Conservation (phyloP, 2,888 invertebrate species). For the Geophilus truncorum region DNA sequence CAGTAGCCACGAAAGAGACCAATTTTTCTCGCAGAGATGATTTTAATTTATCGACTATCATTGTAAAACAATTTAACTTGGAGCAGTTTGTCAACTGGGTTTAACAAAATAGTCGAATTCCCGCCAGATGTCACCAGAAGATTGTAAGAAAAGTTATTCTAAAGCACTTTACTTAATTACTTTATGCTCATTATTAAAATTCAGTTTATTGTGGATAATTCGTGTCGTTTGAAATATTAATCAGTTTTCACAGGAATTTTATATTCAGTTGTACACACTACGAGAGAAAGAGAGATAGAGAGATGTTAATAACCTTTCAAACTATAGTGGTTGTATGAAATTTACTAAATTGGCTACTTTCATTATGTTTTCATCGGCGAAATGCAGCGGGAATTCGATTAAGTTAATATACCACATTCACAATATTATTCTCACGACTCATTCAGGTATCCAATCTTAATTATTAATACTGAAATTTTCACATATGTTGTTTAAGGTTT, state of each 20-base stretch:
- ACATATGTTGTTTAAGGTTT: background rate
- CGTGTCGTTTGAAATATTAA: background rate
- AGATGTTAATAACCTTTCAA: background rate
- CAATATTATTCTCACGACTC: background rate
- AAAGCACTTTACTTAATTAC: conserved; percentile 16
- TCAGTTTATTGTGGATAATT: background rate
- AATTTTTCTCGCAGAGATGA: background rate
- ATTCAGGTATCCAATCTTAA: background rate
- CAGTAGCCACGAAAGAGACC: conserved; percentile 29
- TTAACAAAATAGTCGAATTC: conserved; percentile 27
- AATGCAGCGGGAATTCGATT: background rate
- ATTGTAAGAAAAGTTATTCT: background rate
- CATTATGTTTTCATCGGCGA: conserved; percentile 6
- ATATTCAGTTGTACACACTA: background rate
- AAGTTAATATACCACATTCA: conserved; percentile 7
- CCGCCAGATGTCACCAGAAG: conserved; percentile 29
- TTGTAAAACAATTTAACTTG: background rate
- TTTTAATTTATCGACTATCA: background rate
- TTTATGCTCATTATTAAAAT: conserved; percentile 9
- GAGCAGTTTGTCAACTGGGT: background rate
- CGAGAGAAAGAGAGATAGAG: background rate
- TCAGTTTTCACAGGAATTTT: background rate
- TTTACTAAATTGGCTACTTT: background rate
- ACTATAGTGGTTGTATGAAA: background rate
- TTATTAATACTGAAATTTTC: background rate